Conservation (phyloP, 2,113 vertebrate genomes). For the Xiphorhynchus elegans region DNA sequence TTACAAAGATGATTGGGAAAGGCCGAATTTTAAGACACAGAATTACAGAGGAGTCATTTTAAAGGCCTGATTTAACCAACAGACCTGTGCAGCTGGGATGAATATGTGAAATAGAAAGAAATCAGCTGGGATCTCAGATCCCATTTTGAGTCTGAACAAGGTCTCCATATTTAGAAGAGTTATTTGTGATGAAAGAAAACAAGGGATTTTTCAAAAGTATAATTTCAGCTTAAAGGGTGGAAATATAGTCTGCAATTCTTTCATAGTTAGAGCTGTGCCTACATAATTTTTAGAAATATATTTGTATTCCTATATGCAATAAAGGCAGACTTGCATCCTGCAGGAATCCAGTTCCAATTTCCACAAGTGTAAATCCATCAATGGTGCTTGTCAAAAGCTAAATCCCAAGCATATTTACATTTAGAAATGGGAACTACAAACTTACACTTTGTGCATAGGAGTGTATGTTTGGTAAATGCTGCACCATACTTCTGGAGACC, state of each 20-base stretch:
- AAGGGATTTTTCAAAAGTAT: background rate
- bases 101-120: background rate
- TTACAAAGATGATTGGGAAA: constrained; percentile 5
- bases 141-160: background rate
- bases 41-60: constrained; percentile 3
- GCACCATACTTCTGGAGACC: background rate
- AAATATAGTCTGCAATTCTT: background rate
- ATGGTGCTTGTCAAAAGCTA: background rate
- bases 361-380: background rate
- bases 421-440: background rate
- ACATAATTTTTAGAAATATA: background rate
- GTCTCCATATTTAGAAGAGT: background rate
- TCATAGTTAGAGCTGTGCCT: background rate
- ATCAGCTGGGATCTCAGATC: background rate
- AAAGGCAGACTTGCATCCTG: background rate
- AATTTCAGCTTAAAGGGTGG: background rate
- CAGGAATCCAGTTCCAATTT: background rate
- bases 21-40: background rate
- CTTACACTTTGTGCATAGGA: background rate
- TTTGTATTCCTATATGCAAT: background rate
- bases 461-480: constrained; percentile 23
- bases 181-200: background rate
- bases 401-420: background rate
- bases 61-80: constrained; percentile 10
- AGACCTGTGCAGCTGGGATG: background rate